These are phyloP conservation scores for Samia ricini DNA, from an alignment of 1,140 invertebrate species.

Conservation along the genomic window DNA sequence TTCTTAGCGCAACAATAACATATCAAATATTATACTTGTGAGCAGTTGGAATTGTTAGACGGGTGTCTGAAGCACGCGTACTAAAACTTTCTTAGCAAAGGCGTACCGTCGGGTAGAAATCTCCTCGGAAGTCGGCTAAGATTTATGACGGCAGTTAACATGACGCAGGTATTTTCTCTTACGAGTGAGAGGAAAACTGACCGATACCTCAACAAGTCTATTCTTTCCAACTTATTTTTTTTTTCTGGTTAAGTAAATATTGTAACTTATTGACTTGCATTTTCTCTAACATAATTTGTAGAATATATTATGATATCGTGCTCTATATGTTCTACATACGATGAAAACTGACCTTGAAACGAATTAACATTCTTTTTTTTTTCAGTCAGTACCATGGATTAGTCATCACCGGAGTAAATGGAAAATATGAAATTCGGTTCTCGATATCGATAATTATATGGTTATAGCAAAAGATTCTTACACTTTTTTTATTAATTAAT, in stretches of 20 bases:
- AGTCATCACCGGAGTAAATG: too few relatives aligned
- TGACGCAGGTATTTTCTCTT: slow-evolving; percentile 59
- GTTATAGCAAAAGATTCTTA: too few relatives aligned
- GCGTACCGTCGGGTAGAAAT: slow-evolving; percentile 53
- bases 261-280: neutral
- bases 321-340: too few relatives aligned
- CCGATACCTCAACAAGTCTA: slow-evolving; percentile 42
- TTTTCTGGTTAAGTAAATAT: neutral
- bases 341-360: too few relatives aligned
- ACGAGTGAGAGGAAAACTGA: slow-evolving; percentile 43
- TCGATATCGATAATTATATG: too few relatives aligned
- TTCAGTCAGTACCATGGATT: too few relatives aligned
- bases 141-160: slow-evolving; percentile 63
- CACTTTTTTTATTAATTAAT: too few relatives aligned
- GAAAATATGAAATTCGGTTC: too few relatives aligned
- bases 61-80: slow-evolving; percentile 40
- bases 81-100: slow-evolving; percentile 55
- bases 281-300: too few relatives aligned
- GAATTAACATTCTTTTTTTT: too few relatives aligned
- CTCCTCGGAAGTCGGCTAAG: slow-evolving; percentile 55
- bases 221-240: slow-evolving; percentile 1
- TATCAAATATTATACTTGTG: slow-evolving; percentile 42
- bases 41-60: slow-evolving; percentile 27
- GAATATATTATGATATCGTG: too few relatives aligned
- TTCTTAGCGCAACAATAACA: slow-evolving; percentile 28